Percentiles rank a stretch among this genome's conserved stretches.
phyloP scores from a whole-genome alignment of 1,140 invertebrate genomes.

The Aphelinus atriplicis region DNA sequence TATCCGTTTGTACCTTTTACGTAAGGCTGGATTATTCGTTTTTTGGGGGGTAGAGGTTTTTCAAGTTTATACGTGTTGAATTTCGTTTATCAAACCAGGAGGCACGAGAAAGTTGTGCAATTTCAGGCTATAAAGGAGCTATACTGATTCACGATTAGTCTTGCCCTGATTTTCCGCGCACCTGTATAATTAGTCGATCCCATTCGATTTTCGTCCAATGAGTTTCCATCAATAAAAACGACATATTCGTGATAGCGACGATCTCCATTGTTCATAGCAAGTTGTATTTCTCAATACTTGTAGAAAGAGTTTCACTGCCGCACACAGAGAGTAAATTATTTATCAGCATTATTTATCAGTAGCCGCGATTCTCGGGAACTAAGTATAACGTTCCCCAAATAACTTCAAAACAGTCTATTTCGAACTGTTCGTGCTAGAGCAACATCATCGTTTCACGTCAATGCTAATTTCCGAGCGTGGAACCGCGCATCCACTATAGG shows the following conservation, averaged over 20 bases:
- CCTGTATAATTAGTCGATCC: no score
- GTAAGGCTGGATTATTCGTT: slow-evolving; percentile 8
- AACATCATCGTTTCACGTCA: slow-evolving; percentile 1
- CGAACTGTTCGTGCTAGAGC: not conserved
- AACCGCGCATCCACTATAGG: not conserved
- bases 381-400: not conserved
- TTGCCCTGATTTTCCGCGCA: not conserved
- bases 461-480: not conserved
- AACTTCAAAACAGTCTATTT: not conserved
- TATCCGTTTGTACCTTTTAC: slow-evolving; percentile 2
- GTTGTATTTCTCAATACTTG: not conserved
- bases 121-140: slow-evolving; percentile 9
- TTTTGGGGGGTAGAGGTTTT: slow-evolving; percentile 1
- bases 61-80: not conserved
- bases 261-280: no score
- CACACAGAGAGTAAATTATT: no score
- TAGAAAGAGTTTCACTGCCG: no score
- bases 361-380: no score
- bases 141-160: slow-evolving; percentile 14
- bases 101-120: slow-evolving; percentile 21
- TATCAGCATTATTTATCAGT: no score
- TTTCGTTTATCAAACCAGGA: slow-evolving; percentile 7
- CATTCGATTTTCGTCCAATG: no score
- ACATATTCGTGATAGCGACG: not conserved
- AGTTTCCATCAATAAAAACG: not conserved